These are phyloP conservation scores for Hippotragus niger DNA, from an alignment of 2,113 vertebrate genomes.

Conservation along the genomic window DNA sequence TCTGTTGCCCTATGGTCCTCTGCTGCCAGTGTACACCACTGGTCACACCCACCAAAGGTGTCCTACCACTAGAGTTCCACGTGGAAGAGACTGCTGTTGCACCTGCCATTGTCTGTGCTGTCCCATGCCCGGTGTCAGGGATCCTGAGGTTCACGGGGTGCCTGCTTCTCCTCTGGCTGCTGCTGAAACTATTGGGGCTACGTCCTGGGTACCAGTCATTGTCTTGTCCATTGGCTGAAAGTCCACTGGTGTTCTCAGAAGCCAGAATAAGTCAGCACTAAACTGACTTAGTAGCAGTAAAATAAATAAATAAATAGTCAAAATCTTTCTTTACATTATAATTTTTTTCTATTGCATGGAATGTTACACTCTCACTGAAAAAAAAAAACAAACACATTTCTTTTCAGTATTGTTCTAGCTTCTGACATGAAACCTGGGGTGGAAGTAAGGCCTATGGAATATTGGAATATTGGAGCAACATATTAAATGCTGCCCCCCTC, in stretches of 20 bases:
- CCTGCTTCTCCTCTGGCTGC: neutral
- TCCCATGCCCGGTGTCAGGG: neutral
- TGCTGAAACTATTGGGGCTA: neutral
- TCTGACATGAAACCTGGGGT: neutral
- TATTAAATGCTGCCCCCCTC: neutral
- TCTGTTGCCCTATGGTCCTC: neutral
- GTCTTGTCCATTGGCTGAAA: neutral
- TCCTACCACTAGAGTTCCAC: neutral
- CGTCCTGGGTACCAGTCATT: too few species aligned
- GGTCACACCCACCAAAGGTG: neutral
- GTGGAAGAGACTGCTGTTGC: neutral
- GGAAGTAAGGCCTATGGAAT: neutral
- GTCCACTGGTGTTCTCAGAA: neutral
- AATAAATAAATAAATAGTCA: neutral
- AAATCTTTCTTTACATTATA: neutral
- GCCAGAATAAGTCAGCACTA: neutral
- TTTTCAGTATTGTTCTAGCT: neutral
- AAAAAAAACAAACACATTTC: too few species aligned
- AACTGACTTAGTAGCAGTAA: neutral
- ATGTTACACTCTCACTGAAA: neutral
- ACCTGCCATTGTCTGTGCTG: neutral
- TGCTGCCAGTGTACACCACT: rapidly evolving
- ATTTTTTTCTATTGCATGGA: neutral
- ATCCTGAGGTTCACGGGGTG: neutral
- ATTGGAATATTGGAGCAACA: neutral